Evolutionary conservation across 2,797 vertebrate species (phyloP).

Genomic region (Phylloscopus collybita): DNA sequence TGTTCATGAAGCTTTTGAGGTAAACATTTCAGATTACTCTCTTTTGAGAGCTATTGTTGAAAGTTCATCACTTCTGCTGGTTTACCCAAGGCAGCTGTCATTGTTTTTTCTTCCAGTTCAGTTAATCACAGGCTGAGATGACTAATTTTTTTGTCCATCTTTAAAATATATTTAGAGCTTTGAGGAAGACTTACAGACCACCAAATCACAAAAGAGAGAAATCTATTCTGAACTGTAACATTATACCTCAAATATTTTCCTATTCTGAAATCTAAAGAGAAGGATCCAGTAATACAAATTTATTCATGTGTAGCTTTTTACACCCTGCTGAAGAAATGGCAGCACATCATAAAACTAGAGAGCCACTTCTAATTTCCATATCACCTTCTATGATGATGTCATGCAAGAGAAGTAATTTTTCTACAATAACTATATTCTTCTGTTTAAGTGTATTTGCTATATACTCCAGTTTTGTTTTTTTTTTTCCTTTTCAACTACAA

Average conservation of each 20-base stretch:
- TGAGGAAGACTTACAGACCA: neutral
- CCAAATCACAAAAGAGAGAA: neutral
- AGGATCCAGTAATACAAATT: neutral
- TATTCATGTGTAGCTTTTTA: neutral
- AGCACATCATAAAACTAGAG: neutral
- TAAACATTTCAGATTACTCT: neutral
- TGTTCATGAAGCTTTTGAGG: neutral
- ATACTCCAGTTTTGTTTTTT: neutral
- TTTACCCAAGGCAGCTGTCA: slow-evolving; percentile 42
- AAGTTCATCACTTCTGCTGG: neutral
- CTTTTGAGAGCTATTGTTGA: neutral
- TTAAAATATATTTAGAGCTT: neutral
- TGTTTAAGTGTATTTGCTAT: neutral
- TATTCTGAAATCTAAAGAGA: neutral
- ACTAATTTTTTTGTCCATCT: neutral
- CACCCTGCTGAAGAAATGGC: neutral
- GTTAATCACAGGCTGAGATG: neutral
- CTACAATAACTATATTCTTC: neutral
- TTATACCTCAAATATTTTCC: neutral
- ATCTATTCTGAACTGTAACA: neutral
- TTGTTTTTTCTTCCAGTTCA: slow-evolving; percentile 26
- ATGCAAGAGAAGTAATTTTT: neutral
- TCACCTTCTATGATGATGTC: neutral
- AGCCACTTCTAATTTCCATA: neutral
- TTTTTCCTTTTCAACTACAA: neutral